Base-by-base conservation (phyloP, 2,888 invertebrate genomes). In the Harpalus rufipes region DNA sequence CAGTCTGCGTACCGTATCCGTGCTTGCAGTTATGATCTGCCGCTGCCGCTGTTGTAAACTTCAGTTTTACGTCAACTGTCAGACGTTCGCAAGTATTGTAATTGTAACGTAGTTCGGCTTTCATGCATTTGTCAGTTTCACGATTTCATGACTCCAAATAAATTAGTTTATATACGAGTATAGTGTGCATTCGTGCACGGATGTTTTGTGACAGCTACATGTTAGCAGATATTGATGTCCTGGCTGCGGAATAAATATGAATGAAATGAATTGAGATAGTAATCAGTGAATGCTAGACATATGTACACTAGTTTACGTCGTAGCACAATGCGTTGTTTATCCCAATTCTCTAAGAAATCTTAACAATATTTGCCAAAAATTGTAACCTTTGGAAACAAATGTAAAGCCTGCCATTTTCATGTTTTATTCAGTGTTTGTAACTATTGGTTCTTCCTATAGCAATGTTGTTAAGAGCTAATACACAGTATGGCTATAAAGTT, bases 61-160 rank as follows among this genome's bases (percentile, higher is more conserved):
- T 39, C 32, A 32, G 32, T n/a, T 68, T 68, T 39, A 68, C 68
- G 68, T 68, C 32, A 25, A 14, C 39, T 68, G 72, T 74, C 72
- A 74, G 72, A 74, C 14, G 63, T 63, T 25, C 18, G n/a, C 16
- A 39, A 41, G 39, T 16, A 65, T 65, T 68, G 68, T 25, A 39
- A 41, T 39, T 25, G 63, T 63, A 63, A 7, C 18, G 63, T 63
- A 68, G n/a, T 39, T 68, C n/a, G 32, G 6, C 14, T 12, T 14
- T 68, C 41, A 74, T 74, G 72, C 16, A 74, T 74, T 74, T 21
- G 21, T 25, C 72, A 74, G 72, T 74, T 74, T 74, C 72, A 74
- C 44, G 44, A 44, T 74, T 18, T 44, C 72, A 74, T 74, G 72
- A 74, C 72, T 74, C 41, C 6, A 74, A 74, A 41, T 44, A 74